Base-by-base conservation (phyloP, 2,888 invertebrate species). In the Parnassius orleans region DNA sequence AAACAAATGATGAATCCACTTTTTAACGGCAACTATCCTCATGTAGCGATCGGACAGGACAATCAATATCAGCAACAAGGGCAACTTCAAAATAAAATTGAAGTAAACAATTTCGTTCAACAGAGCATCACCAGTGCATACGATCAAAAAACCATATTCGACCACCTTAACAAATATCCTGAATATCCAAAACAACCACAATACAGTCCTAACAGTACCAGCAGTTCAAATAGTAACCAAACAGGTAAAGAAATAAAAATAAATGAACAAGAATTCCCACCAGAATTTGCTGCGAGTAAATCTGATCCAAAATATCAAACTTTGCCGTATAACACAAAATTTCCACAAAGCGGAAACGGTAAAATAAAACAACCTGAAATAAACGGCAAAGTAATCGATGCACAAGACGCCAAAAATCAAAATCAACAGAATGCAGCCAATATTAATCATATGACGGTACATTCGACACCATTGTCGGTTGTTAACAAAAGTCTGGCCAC, bases 241-340 rank as follows among this genome's bases (percentile, higher is more conserved):
- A 86, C 85, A 46, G 84, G 86, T 14, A 92, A 90, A 77, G 91
- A 90, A 69, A 74, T 86, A 53, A 92, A 90, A 80, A 87, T 88
- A 71, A 92, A 87, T 70, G 92, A 90, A 73, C 92, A 91, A 74
- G 93, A 94, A 74, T 92, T 91, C 69, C 85, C 93, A 19, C 93
- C 94, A 61, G 94, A 95, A 76, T 96, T 96, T 78, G 94, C 94
- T 65, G 94, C 96, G 41, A 96, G 95, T 76, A 97, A 97, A 83
- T 95, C 95, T 61, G 97, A 98, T 84, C 97, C 95, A 51, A 98
- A 97, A 87, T 98, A 96, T 91, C 97, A 98, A 92, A 97, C 97
- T 42, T 91, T 98, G 86, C 97, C 98, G 72, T 96, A 97, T 88
- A 98, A 95, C 81, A 96, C 96, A 47, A 98, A 97, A 86, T 96